Base-by-base conservation (phyloP, 53 echinoderm and acorn worm genomes). In the Paelopatides confundens region DNA sequence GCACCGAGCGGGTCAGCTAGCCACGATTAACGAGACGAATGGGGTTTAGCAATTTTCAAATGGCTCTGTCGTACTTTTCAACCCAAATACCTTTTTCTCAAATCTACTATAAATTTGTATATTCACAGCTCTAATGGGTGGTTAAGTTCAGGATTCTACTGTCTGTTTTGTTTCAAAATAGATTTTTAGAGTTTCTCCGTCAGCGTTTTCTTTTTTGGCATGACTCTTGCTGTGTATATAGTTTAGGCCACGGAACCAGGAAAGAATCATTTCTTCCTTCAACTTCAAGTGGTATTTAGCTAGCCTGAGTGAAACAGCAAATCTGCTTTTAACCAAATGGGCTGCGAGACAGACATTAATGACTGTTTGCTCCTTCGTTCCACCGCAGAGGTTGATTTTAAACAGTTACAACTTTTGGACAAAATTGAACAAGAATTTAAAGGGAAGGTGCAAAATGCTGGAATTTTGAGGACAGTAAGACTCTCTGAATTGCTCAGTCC, bases 51-150 rank as follows among this genome's bases (percentile, higher is more conserved):
- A 71, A 71, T 71, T 71, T 71, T 71, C 71, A 71, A 71, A 71
- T 70, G 70, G 70, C 70, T 70, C 36, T 35, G 70, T 70, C 39
- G 70, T 70, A 70, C 70, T 70, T 70, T 70, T 70, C 39, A n/a
- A 71, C 46, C 71, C 24, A 71, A 46, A 71, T 46, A 71, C 43
- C 71, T 24, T 23, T 21, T 21, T 23, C 71, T 46, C 26, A 24
- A 71, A 71, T 71, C 71, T 71, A 28, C 71, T 71, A 71, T 79
- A 79, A 79, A 79, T 79, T 79, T 79, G 81, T 58, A 53, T 53
- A 79, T 79, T 53, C 32, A 79, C 52, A 58, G 52, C 52, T 34
- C 52, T 79, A 79, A 79, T 79, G 81, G 58, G 81, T 33, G 81
- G 81, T 53, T 79, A 58, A 79, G 33, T 53, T 79, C 53, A 50